Conservation (phyloP, 1,140 invertebrate species). For the Eulimnadia texana region DNA sequence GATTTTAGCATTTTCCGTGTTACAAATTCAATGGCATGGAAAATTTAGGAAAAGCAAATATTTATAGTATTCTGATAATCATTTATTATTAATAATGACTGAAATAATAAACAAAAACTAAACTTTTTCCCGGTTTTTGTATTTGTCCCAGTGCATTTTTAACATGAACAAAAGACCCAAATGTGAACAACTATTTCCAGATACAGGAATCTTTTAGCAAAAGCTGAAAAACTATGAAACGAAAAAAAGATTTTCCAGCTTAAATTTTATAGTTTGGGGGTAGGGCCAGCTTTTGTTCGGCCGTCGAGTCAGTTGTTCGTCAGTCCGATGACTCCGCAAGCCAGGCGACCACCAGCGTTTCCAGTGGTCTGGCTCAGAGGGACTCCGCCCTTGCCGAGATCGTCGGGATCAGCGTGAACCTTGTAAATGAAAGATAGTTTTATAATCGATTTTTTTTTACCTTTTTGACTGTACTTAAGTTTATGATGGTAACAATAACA, state of each 20-base stretch:
- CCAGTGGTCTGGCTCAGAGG: conserved; percentile 90
- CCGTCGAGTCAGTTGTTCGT: background rate
- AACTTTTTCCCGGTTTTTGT: no score
- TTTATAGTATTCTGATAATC: no score
- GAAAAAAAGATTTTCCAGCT: background rate
- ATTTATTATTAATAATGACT: no score
- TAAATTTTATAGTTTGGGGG: background rate
- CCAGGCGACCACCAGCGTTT: conserved; percentile 87
- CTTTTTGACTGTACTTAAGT: background rate
- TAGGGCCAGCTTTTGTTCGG: background rate
- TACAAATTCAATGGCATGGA: no score
- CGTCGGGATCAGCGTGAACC: conserved; percentile 85
- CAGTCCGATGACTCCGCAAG: conserved; percentile 89
- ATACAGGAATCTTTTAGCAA: no score
- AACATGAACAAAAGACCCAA: no score
- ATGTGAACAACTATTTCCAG: no score
- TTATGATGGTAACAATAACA: background rate
- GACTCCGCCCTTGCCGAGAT: conserved; percentile 83
- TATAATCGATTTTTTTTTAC: background rate
- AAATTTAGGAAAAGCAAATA: no score
- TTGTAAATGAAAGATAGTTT: conserved; percentile 22
- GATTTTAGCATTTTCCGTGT: no score
- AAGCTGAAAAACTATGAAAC: no score
- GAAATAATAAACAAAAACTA: no score
- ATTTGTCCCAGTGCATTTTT: no score